Conservation (phyloP, 2,113 vertebrate species). For the Rhea americana region DNA sequence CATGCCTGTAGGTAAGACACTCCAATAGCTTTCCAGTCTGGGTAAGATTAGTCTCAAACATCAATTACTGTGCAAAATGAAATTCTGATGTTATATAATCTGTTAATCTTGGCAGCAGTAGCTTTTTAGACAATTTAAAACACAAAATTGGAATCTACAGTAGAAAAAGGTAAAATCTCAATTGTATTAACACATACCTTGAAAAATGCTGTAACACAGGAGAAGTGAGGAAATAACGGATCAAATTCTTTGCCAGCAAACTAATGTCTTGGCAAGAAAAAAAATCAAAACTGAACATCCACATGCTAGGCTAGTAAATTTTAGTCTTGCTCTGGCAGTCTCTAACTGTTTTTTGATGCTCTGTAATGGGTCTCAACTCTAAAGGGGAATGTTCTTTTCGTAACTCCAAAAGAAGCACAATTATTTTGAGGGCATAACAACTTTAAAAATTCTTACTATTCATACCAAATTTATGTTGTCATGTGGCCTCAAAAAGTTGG, state of each 20-base stretch:
- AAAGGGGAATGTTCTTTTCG: neutral
- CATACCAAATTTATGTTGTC: slow-evolving; percentile 1
- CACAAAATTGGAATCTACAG: neutral
- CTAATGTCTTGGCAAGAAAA: neutral
- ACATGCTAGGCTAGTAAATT: neutral
- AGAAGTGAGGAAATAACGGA: neutral
- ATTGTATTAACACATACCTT: neutral
- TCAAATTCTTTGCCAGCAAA: neutral
- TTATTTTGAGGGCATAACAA: neutral
- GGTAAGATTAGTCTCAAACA: slow-evolving; percentile 60
- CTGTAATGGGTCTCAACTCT: neutral
- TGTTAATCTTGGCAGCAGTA: slow-evolving; percentile 41
- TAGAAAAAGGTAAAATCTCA: neutral
- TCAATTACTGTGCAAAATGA: slow-evolving; percentile 66
- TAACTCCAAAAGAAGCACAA: neutral
- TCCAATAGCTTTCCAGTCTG: slow-evolving; percentile 50
- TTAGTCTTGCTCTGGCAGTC: neutral
- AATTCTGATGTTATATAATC: slow-evolving; percentile 50
- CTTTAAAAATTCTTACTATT: neutral
- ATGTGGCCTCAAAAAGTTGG: neutral
- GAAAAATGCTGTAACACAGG: neutral
- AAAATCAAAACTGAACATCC: neutral
- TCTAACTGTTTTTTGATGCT: neutral
- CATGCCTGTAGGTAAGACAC: slow-evolving; percentile 61
- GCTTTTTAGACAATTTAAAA: slow-evolving; percentile 1